Conservation (phyloP, 2,888 invertebrate species). For the Drosophila percnosoma region DNA sequence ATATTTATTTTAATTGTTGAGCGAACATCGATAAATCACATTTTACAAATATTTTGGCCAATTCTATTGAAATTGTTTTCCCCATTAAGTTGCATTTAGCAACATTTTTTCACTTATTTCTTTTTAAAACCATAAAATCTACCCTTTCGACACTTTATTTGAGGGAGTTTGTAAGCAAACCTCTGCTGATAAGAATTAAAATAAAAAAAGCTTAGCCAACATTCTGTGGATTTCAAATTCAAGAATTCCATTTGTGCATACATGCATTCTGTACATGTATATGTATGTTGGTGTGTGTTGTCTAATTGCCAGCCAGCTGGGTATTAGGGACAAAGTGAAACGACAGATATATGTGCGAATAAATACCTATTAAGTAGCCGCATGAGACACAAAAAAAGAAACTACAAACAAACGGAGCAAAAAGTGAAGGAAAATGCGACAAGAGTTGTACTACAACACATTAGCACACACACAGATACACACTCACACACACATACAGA, state of each 20-base stretch:
- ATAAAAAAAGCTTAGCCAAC: neutral
- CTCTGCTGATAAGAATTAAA: neutral
- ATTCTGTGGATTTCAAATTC: neutral
- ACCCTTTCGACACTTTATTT: neutral
- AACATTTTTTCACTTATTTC: neutral
- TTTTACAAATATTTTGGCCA: neutral
- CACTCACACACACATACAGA: conserved; percentile 1
- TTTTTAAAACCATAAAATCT: neutral
- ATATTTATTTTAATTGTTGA: neutral
- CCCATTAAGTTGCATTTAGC: neutral
- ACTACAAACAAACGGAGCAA: conserved; percentile 6
- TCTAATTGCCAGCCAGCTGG: conserved; percentile 32
- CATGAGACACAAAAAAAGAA: conserved; percentile 26
- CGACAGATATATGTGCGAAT: conserved; percentile 28
- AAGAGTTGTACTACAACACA: conserved; percentile 7
- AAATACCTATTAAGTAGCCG: conserved; percentile 57
- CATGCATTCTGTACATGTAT: neutral
- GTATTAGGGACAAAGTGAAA: conserved; percentile 13
- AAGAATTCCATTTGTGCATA: neutral
- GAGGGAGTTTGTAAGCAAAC: neutral
- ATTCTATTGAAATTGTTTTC: neutral
- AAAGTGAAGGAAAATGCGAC: conserved; percentile 19
- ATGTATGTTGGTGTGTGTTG: neutral
- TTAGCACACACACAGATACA: conserved; percentile 1
- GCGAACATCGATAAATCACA: neutral